A percentile compares a stretch with the other conserved stretches of the same genome.
These are phyloP conservation scores for Caenorhabditis inopinata DNA, from an alignment of 1,140 invertebrate genomes.

Conservation along the genomic window DNA sequence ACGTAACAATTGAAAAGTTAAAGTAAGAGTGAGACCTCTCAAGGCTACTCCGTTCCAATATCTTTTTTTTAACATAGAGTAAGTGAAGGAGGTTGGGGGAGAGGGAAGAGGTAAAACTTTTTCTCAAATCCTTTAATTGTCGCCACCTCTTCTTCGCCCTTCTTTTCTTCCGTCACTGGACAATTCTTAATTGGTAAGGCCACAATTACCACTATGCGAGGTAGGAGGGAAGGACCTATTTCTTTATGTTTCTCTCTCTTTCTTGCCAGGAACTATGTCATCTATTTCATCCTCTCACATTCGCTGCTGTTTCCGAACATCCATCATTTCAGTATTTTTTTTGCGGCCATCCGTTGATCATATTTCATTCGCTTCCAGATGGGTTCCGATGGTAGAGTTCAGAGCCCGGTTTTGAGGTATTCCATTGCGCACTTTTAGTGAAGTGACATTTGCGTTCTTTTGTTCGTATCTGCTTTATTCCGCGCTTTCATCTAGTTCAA, in stretches of 20 bases:
- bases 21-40: background rate
- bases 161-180: background rate
- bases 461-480: background rate
- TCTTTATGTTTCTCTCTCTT: background rate
- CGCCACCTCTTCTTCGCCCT: background rate
- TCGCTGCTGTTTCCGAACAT: background rate
- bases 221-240: slow-evolving; percentile 17
- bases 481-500: background rate
- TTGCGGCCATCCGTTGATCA: background rate
- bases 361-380: background rate
- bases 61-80: slow-evolving; percentile 4
- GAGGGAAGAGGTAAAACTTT: slow-evolving; percentile 19
- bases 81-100: background rate
- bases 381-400: background rate
- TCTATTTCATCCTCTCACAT: background rate
- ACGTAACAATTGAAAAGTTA: background rate
- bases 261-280: slow-evolving; percentile 12
- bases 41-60: slow-evolving; percentile 21
- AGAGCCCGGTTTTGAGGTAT: background rate
- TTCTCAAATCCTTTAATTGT: slow-evolving; percentile 27
- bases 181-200: slow-evolving; percentile 29
- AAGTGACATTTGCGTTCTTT: slow-evolving; percentile 10
- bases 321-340: background rate
- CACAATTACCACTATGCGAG: slow-evolving; percentile 30
- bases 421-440: slow-evolving; percentile 6